Conservation (phyloP, 30 jellyfish, hydroid and myxozoan species). For the Morbakka virulenta region DNA sequence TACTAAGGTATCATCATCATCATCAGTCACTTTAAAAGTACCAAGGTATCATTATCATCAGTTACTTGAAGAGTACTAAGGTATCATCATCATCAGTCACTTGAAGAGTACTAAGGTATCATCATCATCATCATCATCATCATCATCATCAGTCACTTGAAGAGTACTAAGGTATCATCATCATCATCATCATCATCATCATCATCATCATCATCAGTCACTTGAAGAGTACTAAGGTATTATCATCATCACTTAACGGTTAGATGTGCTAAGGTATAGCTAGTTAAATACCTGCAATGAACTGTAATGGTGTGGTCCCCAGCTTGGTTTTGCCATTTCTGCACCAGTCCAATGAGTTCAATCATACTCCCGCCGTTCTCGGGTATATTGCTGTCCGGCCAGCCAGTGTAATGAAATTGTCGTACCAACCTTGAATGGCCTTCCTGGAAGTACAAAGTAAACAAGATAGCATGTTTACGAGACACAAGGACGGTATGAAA, state of each 20-base stretch:
- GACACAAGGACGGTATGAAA: no score
- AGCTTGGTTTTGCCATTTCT: slow-evolving; percentile 81
- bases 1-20: slow-evolving; percentile 71
- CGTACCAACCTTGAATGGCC: slow-evolving; percentile 72
- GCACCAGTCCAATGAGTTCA: slow-evolving; percentile 83
- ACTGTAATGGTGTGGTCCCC: slow-evolving; percentile 52
- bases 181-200: slow-evolving; percentile 73
- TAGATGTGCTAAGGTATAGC: no score
- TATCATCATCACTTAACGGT: no score
- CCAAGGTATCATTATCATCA: slow-evolving; percentile 47
- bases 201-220: slow-evolving; percentile 59
- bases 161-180: slow-evolving; percentile 61
- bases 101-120: slow-evolving; percentile 71
- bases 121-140: slow-evolving; percentile 68
- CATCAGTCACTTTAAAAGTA: slow-evolving; percentile 63
- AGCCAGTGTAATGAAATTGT: slow-evolving; percentile 76
- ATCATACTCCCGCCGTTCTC: slow-evolving; percentile 64
- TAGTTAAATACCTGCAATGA: slow-evolving; percentile 95
- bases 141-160: slow-evolving; percentile 42
- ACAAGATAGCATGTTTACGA: no score
- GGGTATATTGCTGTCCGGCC: slow-evolving; percentile 88
- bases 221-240: slow-evolving; percentile 50
- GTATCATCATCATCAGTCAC: no score
- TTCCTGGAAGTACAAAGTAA: no score
- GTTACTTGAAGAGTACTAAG: slow-evolving; percentile 66